A percentile compares a stretch with the other conserved stretches of the same genome.
Evolutionary conservation across 2,113 vertebrate genomes (phyloP).

Genomic region (Donacobius atricapilla): DNA sequence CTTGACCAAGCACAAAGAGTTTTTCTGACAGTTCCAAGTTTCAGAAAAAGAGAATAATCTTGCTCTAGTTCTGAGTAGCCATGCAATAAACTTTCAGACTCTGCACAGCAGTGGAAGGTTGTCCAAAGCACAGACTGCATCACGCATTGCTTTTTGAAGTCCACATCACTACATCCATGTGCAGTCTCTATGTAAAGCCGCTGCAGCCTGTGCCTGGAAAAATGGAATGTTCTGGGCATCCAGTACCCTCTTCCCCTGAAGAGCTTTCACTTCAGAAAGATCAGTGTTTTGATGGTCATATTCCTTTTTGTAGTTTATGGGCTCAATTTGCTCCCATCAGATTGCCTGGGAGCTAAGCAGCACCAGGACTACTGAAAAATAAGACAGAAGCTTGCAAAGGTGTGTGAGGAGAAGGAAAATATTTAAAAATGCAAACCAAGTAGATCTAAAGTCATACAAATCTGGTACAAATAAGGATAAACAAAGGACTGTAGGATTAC

Average conservation of each 20-base stretch:
- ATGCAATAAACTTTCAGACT: background rate
- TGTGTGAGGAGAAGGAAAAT: background rate
- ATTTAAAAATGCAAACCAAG: background rate
- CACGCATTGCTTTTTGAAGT: background rate
- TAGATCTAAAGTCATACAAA: background rate
- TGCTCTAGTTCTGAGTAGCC: background rate
- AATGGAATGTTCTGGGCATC: background rate
- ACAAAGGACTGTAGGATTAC: background rate
- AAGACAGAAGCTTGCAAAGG: background rate
- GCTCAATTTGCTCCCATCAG: background rate
- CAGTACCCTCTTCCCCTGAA: background rate
- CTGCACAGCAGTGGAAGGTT: background rate
- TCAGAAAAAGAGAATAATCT: background rate
- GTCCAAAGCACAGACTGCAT: background rate
- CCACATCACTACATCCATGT: accelerated
- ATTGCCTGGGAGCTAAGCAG: background rate
- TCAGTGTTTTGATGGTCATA: background rate
- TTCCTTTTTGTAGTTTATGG: background rate
- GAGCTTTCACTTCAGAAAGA: background rate
- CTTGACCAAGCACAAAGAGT: background rate
- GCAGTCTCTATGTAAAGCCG: background rate
- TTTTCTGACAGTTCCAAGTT: background rate
- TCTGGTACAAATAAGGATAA: background rate
- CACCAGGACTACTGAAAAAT: background rate
- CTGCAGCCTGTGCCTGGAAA: background rate